Conservation (phyloP, 2,797 vertebrate genomes). For the Dipus sagitta region DNA sequence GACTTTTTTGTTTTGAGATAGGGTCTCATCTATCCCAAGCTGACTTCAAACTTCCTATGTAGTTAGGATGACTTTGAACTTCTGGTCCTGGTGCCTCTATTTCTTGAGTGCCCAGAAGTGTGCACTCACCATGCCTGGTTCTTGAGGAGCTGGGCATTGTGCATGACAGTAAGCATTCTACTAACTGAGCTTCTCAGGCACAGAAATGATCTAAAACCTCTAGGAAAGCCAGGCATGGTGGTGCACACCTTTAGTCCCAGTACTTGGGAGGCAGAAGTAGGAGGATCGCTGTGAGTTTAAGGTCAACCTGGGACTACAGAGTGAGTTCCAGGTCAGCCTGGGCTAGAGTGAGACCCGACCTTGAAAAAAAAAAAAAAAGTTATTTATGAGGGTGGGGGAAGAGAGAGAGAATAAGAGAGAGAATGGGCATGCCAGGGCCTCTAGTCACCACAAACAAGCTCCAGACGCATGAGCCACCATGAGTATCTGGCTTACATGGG, state of each 20-base stretch:
- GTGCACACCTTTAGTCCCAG: too few species aligned
- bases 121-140: not conserved
- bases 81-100: not conserved
- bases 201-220: not conserved
- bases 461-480: too few species aligned
- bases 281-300: too few species aligned
- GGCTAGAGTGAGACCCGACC: not conserved
- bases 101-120: not conserved
- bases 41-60: not conserved
- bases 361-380: not conserved
- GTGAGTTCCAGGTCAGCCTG: too few species aligned
- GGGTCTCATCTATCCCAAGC: not conserved
- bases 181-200: not conserved
- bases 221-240: constrained; percentile 2
- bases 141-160: not conserved
- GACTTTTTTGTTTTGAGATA: not conserved
- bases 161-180: not conserved
- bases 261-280: too few species aligned
- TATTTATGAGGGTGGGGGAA: too few species aligned
- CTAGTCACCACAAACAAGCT: too few species aligned
- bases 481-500: too few species aligned
- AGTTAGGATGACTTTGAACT: too few species aligned
- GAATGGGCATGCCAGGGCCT: not conserved
- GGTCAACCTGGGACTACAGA: too few species aligned
- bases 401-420: too few species aligned